Evolutionary conservation across 2,113 vertebrate species (phyloP).

Genomic region (Ellobius talpinus): DNA sequence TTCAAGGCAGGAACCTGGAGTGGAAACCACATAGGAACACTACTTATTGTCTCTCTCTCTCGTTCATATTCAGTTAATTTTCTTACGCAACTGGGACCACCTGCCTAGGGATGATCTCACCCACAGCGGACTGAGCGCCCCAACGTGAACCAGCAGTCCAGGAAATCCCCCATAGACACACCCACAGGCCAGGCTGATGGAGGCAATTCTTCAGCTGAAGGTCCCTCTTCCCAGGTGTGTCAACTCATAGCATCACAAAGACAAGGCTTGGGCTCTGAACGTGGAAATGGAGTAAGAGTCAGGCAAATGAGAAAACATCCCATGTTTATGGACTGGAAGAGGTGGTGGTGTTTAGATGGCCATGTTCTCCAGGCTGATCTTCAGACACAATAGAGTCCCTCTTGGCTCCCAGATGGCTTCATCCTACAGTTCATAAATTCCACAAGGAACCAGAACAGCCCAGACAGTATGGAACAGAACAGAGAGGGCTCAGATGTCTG

Average conservation of each 20-base stretch:
- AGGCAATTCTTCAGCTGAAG: background rate
- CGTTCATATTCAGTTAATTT: background rate
- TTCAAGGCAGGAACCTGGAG: background rate
- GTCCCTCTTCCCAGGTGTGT: background rate
- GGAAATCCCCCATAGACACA: no score
- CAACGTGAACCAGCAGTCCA: background rate
- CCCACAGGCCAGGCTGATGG: background rate
- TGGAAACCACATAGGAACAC: background rate
- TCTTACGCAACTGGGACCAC: background rate
- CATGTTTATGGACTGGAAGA: background rate
- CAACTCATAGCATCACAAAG: background rate
- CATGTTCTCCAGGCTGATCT: background rate
- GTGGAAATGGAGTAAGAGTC: background rate
- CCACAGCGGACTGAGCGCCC: background rate
- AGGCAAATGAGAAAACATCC: background rate
- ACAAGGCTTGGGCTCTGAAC: background rate
- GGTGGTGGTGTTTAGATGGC: background rate
- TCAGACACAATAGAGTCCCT: background rate
- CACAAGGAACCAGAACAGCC: no score
- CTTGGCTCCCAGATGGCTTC: background rate
- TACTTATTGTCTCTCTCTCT: background rate
- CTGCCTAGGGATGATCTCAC: no score
- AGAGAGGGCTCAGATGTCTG: background rate
- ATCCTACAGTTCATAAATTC: background rate
- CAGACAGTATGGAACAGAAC: background rate